These are phyloP conservation scores for Drosophila kanapiae DNA, from an alignment of 1,140 invertebrate genomes.

Conservation along the genomic window DNA sequence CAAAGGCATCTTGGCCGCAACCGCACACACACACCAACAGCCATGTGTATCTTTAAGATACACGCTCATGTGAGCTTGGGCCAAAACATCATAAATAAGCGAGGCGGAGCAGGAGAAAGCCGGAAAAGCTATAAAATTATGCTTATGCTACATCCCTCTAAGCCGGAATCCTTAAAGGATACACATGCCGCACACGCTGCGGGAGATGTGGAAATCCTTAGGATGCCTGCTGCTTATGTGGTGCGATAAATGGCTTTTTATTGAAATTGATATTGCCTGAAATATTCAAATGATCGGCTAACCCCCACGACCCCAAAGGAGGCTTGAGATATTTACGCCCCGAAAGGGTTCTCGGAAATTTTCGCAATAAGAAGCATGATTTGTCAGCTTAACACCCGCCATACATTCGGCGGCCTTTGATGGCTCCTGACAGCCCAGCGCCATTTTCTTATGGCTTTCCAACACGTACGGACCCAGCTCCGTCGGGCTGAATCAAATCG, in stretches of 20 bases:
- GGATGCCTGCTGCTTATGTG: constrained; percentile 65
- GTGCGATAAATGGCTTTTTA: constrained; percentile 85
- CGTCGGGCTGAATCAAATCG: constrained; percentile 15
- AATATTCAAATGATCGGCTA: constrained; percentile 73
- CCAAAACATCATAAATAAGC: constrained; percentile 72
- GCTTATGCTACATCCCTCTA: constrained; percentile 56
- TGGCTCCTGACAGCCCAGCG: constrained; percentile 41
- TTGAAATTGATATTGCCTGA: constrained; percentile 85
- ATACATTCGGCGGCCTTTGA: constrained; percentile 45
- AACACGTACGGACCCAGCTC: constrained; percentile 6
- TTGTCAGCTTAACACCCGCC: constrained; percentile 84
- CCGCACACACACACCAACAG: constrained; percentile 29
- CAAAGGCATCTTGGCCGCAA: constrained; percentile 39
- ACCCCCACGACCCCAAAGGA: not conserved
- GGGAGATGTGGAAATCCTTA: constrained; percentile 34
- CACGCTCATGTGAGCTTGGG: not conserved
- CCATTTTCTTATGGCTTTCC: constrained; percentile 35
- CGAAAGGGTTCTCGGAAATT: constrained; percentile 56
- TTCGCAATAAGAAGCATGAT: constrained; percentile 80
- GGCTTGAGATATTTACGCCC: constrained; percentile 47
- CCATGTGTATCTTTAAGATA: constrained; percentile 72
- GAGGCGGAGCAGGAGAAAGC: constrained; percentile 9
- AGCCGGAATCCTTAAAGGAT: constrained; percentile 62
- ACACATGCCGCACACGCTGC: constrained; percentile 2
- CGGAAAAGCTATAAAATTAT: constrained; percentile 78